These are phyloP conservation scores for Myoxocephalus aenaeus DNA, from an alignment of 2,797 vertebrate species.

Conservation along the genomic window DNA sequence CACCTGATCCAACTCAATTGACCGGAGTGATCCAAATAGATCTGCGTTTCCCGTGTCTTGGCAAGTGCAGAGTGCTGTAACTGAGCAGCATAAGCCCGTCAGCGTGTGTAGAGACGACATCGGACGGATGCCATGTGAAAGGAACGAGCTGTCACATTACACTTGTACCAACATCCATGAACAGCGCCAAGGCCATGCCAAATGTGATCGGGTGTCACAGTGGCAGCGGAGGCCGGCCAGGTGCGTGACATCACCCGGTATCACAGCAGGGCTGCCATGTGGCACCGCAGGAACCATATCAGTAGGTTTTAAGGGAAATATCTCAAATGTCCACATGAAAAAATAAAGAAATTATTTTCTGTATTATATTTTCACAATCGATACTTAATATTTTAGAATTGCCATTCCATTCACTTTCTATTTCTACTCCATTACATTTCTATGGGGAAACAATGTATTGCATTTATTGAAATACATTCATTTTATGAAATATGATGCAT, in stretches of 20 bases:
- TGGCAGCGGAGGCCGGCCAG: constrained; percentile 60
- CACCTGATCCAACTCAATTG: constrained; percentile 56
- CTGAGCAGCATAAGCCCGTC: constrained; percentile 68
- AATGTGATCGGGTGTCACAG: constrained; percentile 78
- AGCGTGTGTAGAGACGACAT: constrained; percentile 57
- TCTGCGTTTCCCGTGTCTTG: constrained; percentile 47
- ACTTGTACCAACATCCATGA: constrained; percentile 84
- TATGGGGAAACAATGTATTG: not conserved
- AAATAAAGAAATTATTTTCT: not conserved
- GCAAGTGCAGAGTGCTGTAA: constrained; percentile 65
- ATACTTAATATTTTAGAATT: not conserved
- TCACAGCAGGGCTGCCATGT: constrained; percentile 22
- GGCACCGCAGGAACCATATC: too few species aligned
- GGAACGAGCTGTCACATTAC: constrained; percentile 83
- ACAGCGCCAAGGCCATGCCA: constrained; percentile 75
- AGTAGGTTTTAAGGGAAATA: not conserved
- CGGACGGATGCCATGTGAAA: constrained; percentile 76
- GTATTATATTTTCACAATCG: not conserved
- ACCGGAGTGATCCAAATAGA: constrained; percentile 53
- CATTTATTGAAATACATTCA: not conserved
- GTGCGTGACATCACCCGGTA: constrained; percentile 63
- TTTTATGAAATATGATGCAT: not conserved
- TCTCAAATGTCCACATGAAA: not conserved
- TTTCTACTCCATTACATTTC: not conserved
- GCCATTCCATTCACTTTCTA: not conserved